Evolutionary conservation across 2,797 vertebrate genomes (phyloP), one percentile per base, ranked within the genome.

Genomic region (Paramormyrops hopkinsi): DNA sequence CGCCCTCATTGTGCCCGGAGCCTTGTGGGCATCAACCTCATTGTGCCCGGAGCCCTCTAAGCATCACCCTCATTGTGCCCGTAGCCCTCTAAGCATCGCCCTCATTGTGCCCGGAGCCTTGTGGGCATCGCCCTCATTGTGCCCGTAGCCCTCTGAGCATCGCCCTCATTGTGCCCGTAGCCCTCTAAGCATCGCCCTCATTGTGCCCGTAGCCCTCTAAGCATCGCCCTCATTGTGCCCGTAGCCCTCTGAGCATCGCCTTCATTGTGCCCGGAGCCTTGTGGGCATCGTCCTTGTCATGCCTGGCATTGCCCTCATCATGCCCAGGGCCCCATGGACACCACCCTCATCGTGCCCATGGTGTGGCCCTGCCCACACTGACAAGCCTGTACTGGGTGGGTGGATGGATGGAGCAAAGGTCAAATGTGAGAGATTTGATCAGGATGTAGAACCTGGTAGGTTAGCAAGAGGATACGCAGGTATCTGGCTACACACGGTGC

Each of bases 151-250:
- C 0, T 6, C 2, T 59, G 19, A 6, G 54, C 19, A n/a, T 59
- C 5, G 0, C 6, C 54, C 19, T n/a, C 54, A 59, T 59, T 19
- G 1, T 22, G 2, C 54, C 54, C 0, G 0, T 0, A 56, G 4
- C 19, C 17, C 6, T 5, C 4, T 54, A 0, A 12, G 7, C 9
- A 50, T 50, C 48, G 2, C 2, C 51, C 51, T 53, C 51, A 53
- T 53, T 51, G 50, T 51, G 50, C 50, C 50, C 2, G 12, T 0
- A 51, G 11, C 12, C 11, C 2, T 3, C 3, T 4, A 2, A 2
- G 50, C 12, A 50, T 51, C 12, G 0, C 12, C 50, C 2, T 14
- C 50, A 51, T 51, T 4, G 12, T 51, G 12, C 50, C 11, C 2
- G 0, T 2, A 50, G 48, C 48, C 48, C 11, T 50, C 2, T 50